Evolutionary conservation across 2,888 invertebrate species (phyloP).

Genomic region (Arge pagana): DNA sequence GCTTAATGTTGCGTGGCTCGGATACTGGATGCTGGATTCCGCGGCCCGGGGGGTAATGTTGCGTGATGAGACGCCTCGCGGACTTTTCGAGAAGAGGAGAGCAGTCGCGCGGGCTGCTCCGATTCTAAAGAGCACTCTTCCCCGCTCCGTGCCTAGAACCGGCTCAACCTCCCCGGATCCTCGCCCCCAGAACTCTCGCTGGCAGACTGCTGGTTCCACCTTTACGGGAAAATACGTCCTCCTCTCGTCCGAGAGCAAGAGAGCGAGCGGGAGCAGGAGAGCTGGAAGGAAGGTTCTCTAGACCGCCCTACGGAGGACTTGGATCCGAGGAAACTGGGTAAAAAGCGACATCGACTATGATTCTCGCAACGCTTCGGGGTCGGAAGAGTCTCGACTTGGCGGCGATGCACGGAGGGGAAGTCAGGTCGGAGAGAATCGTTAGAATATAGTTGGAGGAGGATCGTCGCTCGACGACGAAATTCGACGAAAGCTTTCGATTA

Average conservation of each 20-base stretch:
- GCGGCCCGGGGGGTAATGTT: conserved; percentile 54
- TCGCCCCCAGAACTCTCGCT: conserved; percentile 3
- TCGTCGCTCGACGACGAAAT: not conserved
- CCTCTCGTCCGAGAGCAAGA: no score
- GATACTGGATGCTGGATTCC: conserved; percentile 42
- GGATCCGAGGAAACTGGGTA: no score
- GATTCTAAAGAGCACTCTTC: conserved; percentile 49
- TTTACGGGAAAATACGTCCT: no score
- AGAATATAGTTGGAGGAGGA: no score
- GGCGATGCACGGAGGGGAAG: no score
- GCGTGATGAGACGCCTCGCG: conserved; percentile 57
- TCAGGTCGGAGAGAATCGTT: no score
- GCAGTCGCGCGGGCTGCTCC: conserved; percentile 39
- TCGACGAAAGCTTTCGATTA: not conserved
- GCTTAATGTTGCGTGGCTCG: conserved; percentile 51
- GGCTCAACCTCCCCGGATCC: conserved; percentile 5
- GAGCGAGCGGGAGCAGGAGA: no score
- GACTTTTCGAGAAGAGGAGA: conserved; percentile 46
- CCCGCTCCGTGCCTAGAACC: conserved; percentile 20
- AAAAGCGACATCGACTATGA: no score
- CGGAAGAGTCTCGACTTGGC: no score
- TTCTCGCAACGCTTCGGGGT: no score
- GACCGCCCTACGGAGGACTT: no score
- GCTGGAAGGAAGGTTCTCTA: no score
- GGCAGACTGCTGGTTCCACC: not conserved